Percentiles rank a stretch among this genome's conserved stretches.
Conservation (phyloP, 2,888 invertebrate species). For the Notocelia uddmanniana region DNA sequence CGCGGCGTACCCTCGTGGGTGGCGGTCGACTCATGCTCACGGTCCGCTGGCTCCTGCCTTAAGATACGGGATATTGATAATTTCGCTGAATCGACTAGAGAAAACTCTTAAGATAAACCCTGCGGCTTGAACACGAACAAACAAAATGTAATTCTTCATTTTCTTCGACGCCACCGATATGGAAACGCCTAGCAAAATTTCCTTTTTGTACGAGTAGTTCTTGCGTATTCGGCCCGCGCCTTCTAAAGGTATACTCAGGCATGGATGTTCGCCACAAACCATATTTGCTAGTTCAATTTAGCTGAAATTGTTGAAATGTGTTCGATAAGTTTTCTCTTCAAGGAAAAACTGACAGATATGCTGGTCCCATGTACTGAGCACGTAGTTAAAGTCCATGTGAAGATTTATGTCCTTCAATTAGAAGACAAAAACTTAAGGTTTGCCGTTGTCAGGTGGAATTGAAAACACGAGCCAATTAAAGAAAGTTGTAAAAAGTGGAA, state of each 20-base stretch:
- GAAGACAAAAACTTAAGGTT: conserved; percentile 24
- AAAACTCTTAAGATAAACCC: conserved; percentile 17
- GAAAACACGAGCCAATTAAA: conserved; percentile 42
- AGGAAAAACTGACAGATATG: conserved; percentile 23
- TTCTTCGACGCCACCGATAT: conserved; percentile 6
- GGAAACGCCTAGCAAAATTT: conserved; percentile 10
- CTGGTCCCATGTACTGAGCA: conserved; percentile 15
- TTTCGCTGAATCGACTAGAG: conserved; percentile 25
- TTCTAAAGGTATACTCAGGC: conserved; percentile 20
- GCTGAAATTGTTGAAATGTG: conserved; percentile 21
- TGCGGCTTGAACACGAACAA: conserved; percentile 13
- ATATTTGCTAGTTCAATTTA: conserved; percentile 33
- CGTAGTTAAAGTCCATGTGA: conserved; percentile 20
- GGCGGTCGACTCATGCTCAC: conserved; percentile 37
- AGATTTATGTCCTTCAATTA: conserved; percentile 21
- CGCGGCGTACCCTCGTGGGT: conserved; percentile 48
- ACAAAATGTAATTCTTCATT: conserved; percentile 10
- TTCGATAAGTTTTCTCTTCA: conserved; percentile 13
- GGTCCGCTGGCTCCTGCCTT: conserved; percentile 36
- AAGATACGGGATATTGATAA: conserved; percentile 42
- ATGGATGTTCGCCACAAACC: conserved; percentile 21
- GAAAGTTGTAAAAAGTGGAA: conserved; percentile 37
- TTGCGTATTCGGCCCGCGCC: conserved; percentile 1
- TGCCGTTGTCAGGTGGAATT: conserved; percentile 24
- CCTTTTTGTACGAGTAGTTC: background rate